Evolutionary conservation across 2,113 vertebrate species (phyloP), one percentile per base, ranked within the genome.

Genomic region (Triplophysa rosa): DNA sequence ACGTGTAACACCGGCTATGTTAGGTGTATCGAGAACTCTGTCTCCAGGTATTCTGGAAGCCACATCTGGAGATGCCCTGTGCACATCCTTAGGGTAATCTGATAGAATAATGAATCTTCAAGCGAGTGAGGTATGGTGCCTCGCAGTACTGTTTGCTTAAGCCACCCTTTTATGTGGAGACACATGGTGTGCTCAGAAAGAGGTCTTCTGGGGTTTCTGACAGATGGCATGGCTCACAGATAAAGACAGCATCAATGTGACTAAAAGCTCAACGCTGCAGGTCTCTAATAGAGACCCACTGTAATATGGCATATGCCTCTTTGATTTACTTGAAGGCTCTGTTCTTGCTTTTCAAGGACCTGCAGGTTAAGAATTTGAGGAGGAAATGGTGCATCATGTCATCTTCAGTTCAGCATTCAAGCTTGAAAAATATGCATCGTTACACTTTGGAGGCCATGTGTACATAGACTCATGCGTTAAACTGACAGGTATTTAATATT

Each of bases 171-270:
- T 69, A 81, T 80, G 78, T 81, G 70, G 67, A 78, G 79, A 80
- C 81, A 85, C 82, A 78, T 85, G 84, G 81, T 21, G 81, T 24
- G 70, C 84, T 71, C 77, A 61, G 78, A 83, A 74, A 74, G 64
- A 80, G 79, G 72, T 80, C 78, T 80, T 81, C 79, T 75, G 84
- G 81, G 84, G 78, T 42, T 74, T 77, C 81, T 62, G 84, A 77
- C 84, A 85, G 79, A 81, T 85, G 84, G 84, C 75, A 81, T 67
- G 77, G 54, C 78, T 82, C 80, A 80, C 73, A 77, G 69, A 78
- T 78, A 77, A 83, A 83, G 75, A 74, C 67, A 67, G 65, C 75
- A 63, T 66, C 69, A 75, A 61, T 78, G 76, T 76, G 81, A 81
- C 74, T 78, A 73, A 80, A 62, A 59, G 73, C 33, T 58, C 65